Base-by-base conservation (phyloP, 2,888 invertebrate species). In the Pyrocoelia pectoralis region DNA sequence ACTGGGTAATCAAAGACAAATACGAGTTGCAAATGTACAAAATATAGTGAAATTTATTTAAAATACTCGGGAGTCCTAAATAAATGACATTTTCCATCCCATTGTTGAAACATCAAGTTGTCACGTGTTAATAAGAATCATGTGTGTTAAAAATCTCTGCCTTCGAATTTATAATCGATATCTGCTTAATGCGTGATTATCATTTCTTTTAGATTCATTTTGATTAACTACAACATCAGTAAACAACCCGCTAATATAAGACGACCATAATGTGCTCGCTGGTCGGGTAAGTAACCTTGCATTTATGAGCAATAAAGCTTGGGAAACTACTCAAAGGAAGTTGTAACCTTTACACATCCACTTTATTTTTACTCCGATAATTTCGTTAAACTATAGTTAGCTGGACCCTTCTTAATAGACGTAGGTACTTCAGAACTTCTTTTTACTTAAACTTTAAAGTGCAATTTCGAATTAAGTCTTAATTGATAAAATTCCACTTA, bases 291-390 rank as follows among this genome's bases (percentile, higher is more conserved):
- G 58, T 54, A 62, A 55, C 55, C 54, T 48, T 13, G 52, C 58
- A 62, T 66, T 66, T 66, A 66, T 56, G 66, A 66, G 38, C 61
- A 38, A 62, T 62, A 66, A 66, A 62, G 52, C 51, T 56, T 38
- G 18, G 15, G 51, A 56, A 57, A 54, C 41, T 58, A 49, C 57
- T 57, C 56, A 58, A 51, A 43, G 46, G 58, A 58, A 59, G 56
- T 52, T 66, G 56, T 54, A 61, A 51, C 58, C 58, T 6, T 54
- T 40, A 41, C 52, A 55, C 54, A 61, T 53, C 24, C 40, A 56
- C 49, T 66, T 62, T 62, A 62, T 56, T 63, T 61, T 66, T 58
- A 56, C 54, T 65, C 33, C 28, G 48, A 59, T 59, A 55, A 64
- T 64, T 58, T 53, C 46, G 41, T 57, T 57, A 57, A 18, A 58